Percentiles rank a stretch among this genome's conserved stretches.
Conservation (phyloP, 2,888 invertebrate species). For the Apodemia hepburni region DNA sequence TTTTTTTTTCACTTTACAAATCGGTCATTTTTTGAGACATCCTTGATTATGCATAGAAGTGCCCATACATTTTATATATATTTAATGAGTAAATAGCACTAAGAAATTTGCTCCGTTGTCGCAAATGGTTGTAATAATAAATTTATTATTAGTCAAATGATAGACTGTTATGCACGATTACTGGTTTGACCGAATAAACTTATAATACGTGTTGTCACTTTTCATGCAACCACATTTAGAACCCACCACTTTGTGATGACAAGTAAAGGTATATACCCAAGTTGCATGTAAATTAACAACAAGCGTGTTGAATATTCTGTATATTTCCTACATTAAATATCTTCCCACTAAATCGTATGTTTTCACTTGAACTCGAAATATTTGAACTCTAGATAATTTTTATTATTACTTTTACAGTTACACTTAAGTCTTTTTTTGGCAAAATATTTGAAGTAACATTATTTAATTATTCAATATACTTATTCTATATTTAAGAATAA, state of each 20-base stretch:
- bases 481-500: constrained; percentile 73
- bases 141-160: constrained; percentile 65
- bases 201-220: constrained; percentile 44
- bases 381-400: constrained; percentile 70
- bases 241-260: constrained; percentile 62
- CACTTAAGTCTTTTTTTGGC: constrained; percentile 77
- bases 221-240: constrained; percentile 38
- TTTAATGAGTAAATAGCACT: constrained; percentile 64
- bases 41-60: constrained; percentile 53
- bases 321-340: constrained; percentile 53
- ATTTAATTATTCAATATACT: constrained; percentile 81
- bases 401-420: constrained; percentile 74
- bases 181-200: constrained; percentile 47
- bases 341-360: constrained; percentile 52
- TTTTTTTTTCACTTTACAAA: constrained; percentile 25
- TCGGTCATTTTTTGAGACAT: constrained; percentile 50
- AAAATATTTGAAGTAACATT: constrained; percentile 78
- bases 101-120: constrained; percentile 72
- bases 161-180: constrained; percentile 75
- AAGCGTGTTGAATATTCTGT: constrained; percentile 40
- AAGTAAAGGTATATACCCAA: constrained; percentile 41
- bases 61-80: constrained; percentile 52
- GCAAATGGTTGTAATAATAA: constrained; percentile 77
- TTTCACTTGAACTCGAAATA: constrained; percentile 67
- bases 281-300: constrained; percentile 47